Base-by-base conservation (phyloP, 2,113 vertebrate genomes). In the Pollimyrus isidori region DNA sequence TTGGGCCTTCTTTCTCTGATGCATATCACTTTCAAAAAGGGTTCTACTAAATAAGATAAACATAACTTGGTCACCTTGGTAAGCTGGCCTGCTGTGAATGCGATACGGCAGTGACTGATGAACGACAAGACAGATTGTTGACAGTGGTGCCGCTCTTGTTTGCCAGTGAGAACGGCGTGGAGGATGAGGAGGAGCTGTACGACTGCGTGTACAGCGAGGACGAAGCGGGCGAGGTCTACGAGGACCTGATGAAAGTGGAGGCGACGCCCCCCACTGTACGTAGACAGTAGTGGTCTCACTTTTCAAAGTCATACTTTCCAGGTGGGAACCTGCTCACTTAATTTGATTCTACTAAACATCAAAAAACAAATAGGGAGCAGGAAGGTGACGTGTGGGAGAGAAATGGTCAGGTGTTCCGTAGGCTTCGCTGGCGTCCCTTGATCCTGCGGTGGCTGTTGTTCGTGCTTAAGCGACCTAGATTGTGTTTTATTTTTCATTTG, bases 171-270 rank as follows among this genome's bases (percentile, higher is more conserved):
- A 96, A 95, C 9, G 94, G 88, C 35, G 94, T 92, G 17, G 97
- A 96, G 11, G 94, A 94, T 0, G 97, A 98, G 88, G 98, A 98
- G 0, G 97, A 97, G 0, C 92, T 98, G 87, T 99, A 98, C 1
- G 97, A 97, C 87, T 96, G 95, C 0, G 97, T 98, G 2, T 98
- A 97, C 2, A 96, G 95, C 0, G 97, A 97, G 39, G 95, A 97
- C 13, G 97, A 97, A 91, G 96, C 96, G 0, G 97, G 96, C 1
- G 97, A 98, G 90, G 97, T 98, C 84, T 98, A 99, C n/a, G 98
- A 98, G 93, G 97, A 98, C 92, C 92, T 99, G 1, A 98, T 99
- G 98, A 98, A 97, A 92, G 95, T 95, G 0, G 97, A 97, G 92
- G 96, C 94, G 89, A 93, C 93, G 0, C 95, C 95, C 42, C 95